phyloP scores from a whole-genome alignment of 2,888 invertebrate species.

The Glyphotaelius pellucidus region DNA sequence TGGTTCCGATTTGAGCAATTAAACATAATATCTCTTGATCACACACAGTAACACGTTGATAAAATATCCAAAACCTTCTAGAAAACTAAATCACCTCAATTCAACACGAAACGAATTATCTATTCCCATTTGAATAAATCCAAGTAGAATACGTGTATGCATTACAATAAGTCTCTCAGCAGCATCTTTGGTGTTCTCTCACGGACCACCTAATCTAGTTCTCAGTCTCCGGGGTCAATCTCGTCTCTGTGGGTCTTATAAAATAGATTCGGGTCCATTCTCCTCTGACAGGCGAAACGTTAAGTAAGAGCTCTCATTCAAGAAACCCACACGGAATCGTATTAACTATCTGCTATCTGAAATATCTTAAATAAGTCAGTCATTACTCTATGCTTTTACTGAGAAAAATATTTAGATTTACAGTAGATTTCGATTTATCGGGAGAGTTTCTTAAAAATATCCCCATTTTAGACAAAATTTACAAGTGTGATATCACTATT shows the following conservation, averaged over 20 bases:
- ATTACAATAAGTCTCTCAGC: background rate
- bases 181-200: background rate
- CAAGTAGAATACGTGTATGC: background rate
- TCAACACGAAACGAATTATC: background rate
- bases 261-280: slow-evolving; percentile 2
- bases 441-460: background rate
- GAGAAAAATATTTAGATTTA: background rate
- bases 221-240: background rate
- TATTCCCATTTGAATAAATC: background rate
- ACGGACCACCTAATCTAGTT: background rate
- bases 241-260: background rate
- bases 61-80: background rate
- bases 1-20: too few relatives aligned
- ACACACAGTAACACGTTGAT: background rate
- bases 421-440: background rate
- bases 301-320: background rate
- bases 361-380: background rate
- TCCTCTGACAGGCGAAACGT: background rate
- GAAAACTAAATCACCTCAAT: background rate
- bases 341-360: background rate
- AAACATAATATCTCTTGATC: too few relatives aligned
- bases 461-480: too few relatives aligned
- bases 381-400: background rate
- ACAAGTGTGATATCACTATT: too few relatives aligned
- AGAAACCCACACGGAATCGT: background rate